Evolutionary conservation across 1,140 invertebrate genomes (phyloP), one percentile per base, ranked within the genome.

Genomic region (Sogatella furcifera): DNA sequence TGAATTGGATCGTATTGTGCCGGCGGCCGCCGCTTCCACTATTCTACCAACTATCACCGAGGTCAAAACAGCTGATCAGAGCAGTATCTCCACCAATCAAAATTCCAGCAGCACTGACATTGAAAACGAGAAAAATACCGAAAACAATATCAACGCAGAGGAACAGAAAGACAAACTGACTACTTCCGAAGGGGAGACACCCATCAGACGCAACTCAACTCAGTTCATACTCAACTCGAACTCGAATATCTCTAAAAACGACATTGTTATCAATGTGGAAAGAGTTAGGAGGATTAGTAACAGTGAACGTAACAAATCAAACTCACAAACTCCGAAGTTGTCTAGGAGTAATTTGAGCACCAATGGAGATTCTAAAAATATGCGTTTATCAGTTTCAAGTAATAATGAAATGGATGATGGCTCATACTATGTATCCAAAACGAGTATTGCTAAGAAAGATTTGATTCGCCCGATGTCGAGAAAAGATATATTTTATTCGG

Each of bases 401-500:
- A 38, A 38, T 10, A 38, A 38, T 38, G 34, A 65, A 59, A 56
- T 65, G 38, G 64, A 65, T 31, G 64, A 65, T 22, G 61, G 64
- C 19, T 55, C 63, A 22, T 57, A 76, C 34, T 38, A 38, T 38
- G 34, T 93, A 80, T 95, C 77, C 52, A 76, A 76, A 61, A 70
- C 73, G 14, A 78, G 73, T 63, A 73, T 78, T n/a, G 63, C 64
- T 38, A 53, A 64, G 5, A 77, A 78, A 59, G 84, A 85, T 67
- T 79, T 95, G 75, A 86, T 95, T 15, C 82, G 95, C 15, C 96
- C 96, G 1, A 75, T 99, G 72, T 96, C 94, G 6, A 80, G 94
- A 49, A 97, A 97, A 74, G 96, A 98, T 74, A 97, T 98, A 65
- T 98, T 99, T 77, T 99, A 98, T 77, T 93, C 94, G 13, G 95